Evolutionary conservation across 37 sponge, comb jelly and placozoan genomes (phyloP).

Genomic region (Amphimedon queenslandica): DNA sequence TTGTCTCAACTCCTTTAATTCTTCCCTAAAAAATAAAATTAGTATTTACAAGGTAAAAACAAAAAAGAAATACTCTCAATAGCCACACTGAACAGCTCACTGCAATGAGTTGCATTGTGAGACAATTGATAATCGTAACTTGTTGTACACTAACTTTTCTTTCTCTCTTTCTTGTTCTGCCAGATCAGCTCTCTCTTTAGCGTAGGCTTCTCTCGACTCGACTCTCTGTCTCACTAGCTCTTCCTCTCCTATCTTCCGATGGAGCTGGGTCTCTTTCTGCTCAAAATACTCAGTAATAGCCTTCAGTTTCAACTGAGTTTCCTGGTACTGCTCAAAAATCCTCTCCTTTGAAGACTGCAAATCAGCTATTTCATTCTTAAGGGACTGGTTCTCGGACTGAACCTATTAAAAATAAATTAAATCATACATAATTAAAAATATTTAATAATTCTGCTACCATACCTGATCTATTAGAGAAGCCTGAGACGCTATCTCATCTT

Average conservation of each 20-base stretch:
- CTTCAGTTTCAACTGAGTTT: constrained; percentile 47
- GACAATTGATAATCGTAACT: not conserved
- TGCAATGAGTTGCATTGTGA: not conserved
- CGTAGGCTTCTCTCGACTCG: constrained; percentile 46
- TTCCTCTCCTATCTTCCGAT: constrained; percentile 47
- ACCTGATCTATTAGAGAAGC: not conserved
- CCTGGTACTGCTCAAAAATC: constrained; percentile 11
- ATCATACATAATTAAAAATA: not conserved
- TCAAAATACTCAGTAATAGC: constrained; percentile 73
- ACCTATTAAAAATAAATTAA: too few species aligned
- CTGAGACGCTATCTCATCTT: constrained; percentile 2
- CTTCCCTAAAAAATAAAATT: constrained; percentile 21
- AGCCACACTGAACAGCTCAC: not conserved
- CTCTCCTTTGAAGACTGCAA: constrained; percentile 11
- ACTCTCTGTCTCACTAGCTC: constrained; percentile 45
- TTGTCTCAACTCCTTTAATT: constrained; percentile 44
- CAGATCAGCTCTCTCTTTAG: constrained; percentile 53
- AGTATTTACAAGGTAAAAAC: not conserved
- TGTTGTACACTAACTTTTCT: constrained; percentile 41
- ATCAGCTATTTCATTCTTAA: constrained; percentile 8
- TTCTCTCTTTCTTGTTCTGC: constrained; percentile 65
- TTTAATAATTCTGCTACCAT: not conserved
- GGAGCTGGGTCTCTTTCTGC: constrained; percentile 49
- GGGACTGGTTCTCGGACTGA: constrained; percentile 14
- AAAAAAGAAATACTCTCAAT: not conserved